These are phyloP conservation scores for Ameiurus melas DNA, from an alignment of 2,113 vertebrate genomes.

Conservation along the genomic window DNA sequence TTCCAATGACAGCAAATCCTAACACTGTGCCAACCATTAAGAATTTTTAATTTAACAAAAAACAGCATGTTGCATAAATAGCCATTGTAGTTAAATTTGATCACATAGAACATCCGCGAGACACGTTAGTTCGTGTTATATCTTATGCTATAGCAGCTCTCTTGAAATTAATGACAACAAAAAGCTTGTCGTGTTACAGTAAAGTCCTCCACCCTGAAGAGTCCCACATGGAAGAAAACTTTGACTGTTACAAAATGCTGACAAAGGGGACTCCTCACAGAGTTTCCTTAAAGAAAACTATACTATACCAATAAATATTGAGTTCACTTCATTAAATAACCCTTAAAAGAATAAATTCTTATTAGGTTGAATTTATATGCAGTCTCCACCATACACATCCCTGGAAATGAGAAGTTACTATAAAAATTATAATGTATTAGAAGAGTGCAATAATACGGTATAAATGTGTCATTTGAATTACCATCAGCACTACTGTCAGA, in stretches of 20 bases:
- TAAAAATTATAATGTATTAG: neutral
- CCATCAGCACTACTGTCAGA: too few species aligned
- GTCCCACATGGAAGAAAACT: neutral
- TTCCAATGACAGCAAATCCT: neutral
- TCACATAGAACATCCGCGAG: too few species aligned
- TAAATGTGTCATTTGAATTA: neutral
- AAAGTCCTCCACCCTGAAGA: neutral
- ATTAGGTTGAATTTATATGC: neutral
- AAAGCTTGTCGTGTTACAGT: neutral
- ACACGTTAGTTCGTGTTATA: neutral
- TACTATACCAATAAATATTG: neutral
- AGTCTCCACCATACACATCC: neutral
- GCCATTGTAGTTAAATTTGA: neutral
- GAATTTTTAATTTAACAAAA: neutral
- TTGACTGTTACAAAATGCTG: neutral
- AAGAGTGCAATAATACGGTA: neutral
- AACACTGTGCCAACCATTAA: neutral
- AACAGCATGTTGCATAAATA: neutral
- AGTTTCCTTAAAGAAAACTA: neutral
- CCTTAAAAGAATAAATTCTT: neutral
- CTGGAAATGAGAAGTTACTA: neutral
- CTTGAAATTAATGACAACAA: neutral
- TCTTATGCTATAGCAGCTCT: neutral
- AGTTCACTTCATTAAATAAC: neutral
- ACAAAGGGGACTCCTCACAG: neutral